Evolutionary conservation across 1,140 invertebrate species (phyloP).

Genomic region (Panagrolaimus sp.): DNA sequence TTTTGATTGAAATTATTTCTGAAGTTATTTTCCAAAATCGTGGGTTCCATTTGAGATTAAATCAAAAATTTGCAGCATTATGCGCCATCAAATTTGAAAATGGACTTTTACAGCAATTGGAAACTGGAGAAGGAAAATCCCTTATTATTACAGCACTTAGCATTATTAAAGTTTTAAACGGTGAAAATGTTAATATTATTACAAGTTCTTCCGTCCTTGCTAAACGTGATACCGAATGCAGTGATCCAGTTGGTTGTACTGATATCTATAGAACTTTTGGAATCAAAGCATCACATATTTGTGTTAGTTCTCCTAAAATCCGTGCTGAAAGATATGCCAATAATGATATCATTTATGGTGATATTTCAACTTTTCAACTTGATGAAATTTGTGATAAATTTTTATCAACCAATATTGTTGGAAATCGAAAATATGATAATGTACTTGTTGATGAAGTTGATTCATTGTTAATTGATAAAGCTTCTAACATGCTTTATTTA

Average conservation of each 20-base stretch:
- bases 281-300: background rate
- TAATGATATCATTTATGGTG: background rate
- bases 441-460: slow-evolving; percentile 8
- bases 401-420: background rate
- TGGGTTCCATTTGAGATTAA: background rate
- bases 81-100: background rate
- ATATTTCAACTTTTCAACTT: background rate
- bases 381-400: background rate
- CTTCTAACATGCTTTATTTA: background rate
- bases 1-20: too few relatives aligned
- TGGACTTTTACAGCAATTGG: background rate
- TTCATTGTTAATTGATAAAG: background rate
- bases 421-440: background rate
- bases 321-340: background rate
- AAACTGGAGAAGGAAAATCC: background rate
- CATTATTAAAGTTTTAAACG: background rate
- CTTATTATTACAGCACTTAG: background rate
- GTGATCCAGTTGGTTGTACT: background rate
- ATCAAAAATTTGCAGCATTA: background rate
- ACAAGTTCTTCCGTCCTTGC: background rate
- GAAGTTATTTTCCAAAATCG: too few relatives aligned
- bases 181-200: background rate
- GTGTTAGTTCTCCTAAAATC: background rate
- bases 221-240: background rate
- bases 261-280: slow-evolving; percentile 1